Conservation (phyloP, 2,797 vertebrate genomes). For the Falco naumanni region DNA sequence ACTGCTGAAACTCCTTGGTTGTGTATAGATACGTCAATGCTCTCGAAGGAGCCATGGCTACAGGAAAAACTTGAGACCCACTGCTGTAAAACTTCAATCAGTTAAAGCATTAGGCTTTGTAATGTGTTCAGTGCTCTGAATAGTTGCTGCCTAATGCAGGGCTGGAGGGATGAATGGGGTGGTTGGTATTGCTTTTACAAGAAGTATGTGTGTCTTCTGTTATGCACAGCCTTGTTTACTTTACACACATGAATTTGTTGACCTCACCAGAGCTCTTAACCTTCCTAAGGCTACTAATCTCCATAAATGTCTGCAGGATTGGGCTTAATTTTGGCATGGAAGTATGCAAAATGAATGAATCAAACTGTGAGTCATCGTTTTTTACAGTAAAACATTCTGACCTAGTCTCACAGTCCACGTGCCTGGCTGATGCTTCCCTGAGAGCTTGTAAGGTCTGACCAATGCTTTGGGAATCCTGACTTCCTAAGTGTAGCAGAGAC, state of each 20-base stretch:
- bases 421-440: not conserved
- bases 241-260: conserved; percentile 24
- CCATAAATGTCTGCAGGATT: not conserved
- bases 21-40: not conserved
- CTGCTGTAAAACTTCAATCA: conserved; percentile 7
- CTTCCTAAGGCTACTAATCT: conserved; percentile 40
- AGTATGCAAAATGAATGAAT: conserved; percentile 5
- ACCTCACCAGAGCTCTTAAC: conserved; percentile 42
- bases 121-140: not conserved
- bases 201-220: not conserved
- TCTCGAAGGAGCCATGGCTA: not conserved
- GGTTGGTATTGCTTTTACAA: conserved; percentile 10
- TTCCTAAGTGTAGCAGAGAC: not conserved
- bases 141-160: not conserved
- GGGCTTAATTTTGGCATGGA: conserved; percentile 33
- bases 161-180: not conserved
- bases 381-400: not conserved
- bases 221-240: conserved; percentile 16
- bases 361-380: conserved; percentile 42
- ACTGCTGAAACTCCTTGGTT: not conserved
- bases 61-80: not conserved
- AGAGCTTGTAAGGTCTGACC: not conserved
- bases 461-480: not conserved
- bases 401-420: not conserved
- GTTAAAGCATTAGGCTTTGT: conserved; percentile 10